phyloP scores from a whole-genome alignment of 2,113 vertebrate species.

The Marmota flaviventris region DNA sequence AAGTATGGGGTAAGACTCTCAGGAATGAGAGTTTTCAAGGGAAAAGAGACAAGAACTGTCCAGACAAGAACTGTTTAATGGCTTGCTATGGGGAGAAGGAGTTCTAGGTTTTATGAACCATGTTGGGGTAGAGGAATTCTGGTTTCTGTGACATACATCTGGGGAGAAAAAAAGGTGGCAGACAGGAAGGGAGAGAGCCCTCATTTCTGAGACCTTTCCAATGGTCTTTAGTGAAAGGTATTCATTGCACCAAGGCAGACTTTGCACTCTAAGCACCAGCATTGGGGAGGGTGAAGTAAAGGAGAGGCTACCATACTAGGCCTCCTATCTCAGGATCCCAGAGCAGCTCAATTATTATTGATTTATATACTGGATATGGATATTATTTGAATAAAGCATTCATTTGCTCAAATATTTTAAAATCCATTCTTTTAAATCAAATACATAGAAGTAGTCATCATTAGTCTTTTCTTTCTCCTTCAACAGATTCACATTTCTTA shows the following conservation, averaged over 20 bases:
- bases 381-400: background rate
- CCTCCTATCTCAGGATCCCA: background rate
- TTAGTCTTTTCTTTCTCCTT: background rate
- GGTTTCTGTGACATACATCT: no score
- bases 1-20: background rate
- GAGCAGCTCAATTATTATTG: background rate
- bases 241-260: background rate
- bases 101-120: background rate
- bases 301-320: accelerated
- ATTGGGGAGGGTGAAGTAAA: no score
- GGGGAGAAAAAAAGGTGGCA: background rate
- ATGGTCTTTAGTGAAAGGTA: background rate
- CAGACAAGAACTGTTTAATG: no score
- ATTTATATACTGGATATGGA: background rate
- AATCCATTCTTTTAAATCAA: background rate
- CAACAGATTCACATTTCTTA: background rate
- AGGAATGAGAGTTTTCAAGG: no score
- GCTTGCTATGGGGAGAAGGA: background rate
- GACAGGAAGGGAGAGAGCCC: background rate
- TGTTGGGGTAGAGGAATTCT: background rate
- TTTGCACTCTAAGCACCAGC: background rate
- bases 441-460: background rate
- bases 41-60: background rate
- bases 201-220: background rate
- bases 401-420: background rate